Conservation (phyloP, 2,113 vertebrate species). For the Parus major region DNA sequence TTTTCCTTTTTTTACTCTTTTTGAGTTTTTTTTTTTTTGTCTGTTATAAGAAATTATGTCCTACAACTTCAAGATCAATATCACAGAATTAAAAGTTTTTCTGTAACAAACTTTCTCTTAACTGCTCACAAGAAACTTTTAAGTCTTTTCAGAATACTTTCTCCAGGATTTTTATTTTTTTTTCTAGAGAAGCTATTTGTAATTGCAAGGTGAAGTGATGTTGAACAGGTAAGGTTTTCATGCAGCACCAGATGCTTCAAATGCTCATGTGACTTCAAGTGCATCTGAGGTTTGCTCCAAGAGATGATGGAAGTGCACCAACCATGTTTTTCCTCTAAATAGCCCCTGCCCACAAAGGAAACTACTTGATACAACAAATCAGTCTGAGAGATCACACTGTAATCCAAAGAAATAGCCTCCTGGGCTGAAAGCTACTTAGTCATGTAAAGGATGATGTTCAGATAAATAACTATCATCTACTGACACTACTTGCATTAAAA, state of each 20-base stretch:
- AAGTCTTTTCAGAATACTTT: background rate
- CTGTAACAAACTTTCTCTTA: background rate
- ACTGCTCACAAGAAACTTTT: background rate
- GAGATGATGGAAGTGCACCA: background rate
- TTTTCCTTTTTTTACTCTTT: background rate
- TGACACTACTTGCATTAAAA: background rate
- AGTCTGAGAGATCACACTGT: background rate
- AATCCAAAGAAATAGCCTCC: background rate
- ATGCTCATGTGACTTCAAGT: background rate
- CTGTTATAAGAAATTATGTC: background rate
- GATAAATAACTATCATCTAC: background rate
- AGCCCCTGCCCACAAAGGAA: background rate
- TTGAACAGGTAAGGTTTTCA: background rate
- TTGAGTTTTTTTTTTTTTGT: rapidly evolving
- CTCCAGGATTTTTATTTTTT: background rate
- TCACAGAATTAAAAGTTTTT: background rate
- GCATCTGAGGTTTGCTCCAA: background rate
- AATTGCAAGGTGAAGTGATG: background rate
- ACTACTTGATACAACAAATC: background rate
- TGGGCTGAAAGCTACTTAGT: background rate
- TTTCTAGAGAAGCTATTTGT: background rate
- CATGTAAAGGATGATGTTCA: background rate
- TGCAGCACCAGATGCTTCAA: background rate
- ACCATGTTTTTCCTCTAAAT: background rate
- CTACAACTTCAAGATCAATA: background rate